Evolutionary conservation across 2,113 vertebrate species (phyloP), one percentile per base, ranked within the genome.

Genomic region (Salminus brasiliensis): DNA sequence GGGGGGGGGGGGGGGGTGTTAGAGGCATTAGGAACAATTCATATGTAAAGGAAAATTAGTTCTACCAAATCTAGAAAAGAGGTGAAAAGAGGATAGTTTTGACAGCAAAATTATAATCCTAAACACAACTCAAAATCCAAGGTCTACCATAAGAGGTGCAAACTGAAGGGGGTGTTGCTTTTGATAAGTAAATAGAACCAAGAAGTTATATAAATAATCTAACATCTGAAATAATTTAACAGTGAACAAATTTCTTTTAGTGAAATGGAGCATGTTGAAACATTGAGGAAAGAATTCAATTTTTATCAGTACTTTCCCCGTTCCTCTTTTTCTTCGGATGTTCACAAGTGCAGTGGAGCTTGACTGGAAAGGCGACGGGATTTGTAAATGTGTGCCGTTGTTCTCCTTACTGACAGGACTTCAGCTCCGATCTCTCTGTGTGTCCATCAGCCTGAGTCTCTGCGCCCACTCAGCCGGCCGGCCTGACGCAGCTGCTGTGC

Each of bases 381-480:
- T 55, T 55, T n/a, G 25, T 55, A 25, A 13, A 10, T 45, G 55
- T 21, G 34, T 27, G 27, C 34, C 8, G 13, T 32, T 4, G 15
- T 11, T 66, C 9, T 23, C 53, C 23, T 45, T 27, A 18, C 45
- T 10, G 30, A 36, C 34, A 13, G 32, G 30, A 76, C 45, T 53
- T 76, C 74, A 67, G 45, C 41, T 53, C 62, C 53, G 62, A 53
- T 52, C 43, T 63, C 36, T 39, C 45, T 15, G 27, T 62, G 4
- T 13, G 29, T 13, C 59, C 45, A 39, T 53, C 30, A 52, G 29
- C n/a, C 60, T 36, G n/a, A 52, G 32, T 13, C 52, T 55, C 45
- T 36, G 11, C n/a, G 41, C 29, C 25, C 30, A 59, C 27, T 32
- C 34, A 41, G 25, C 49, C 30, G 5, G 70, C 32, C 52, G 15